phyloP scores from a whole-genome alignment of 2,888 invertebrate genomes.

The Habroteleia sp. region DNA sequence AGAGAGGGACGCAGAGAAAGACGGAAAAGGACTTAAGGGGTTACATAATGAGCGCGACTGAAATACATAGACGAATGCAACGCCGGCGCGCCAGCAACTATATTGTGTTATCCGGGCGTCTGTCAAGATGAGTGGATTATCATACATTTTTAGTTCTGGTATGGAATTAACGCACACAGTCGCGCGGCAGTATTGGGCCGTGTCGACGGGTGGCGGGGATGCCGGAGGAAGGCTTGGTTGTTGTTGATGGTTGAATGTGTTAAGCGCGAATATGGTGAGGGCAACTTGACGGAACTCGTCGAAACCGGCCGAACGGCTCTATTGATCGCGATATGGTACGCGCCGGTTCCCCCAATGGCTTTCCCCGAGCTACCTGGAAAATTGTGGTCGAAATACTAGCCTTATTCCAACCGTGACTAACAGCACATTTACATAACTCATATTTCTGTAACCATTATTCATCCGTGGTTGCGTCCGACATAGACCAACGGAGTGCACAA shows the following conservation, averaged over 20 bases:
- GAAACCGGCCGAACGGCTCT: conserved; percentile 74
- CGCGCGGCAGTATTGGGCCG: conserved; percentile 17
- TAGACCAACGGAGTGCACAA: neutral
- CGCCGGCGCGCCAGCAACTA: conserved; percentile 40
- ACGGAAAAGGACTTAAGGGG: too few relatives aligned
- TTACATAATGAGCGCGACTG: conserved; percentile 33
- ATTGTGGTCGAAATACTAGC: conserved; percentile 61
- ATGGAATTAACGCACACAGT: conserved; percentile 57
- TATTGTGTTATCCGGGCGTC: conserved; percentile 50
- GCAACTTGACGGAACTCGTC: conserved; percentile 76
- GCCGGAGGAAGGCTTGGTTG: conserved; percentile 64
- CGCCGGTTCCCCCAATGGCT: conserved; percentile 59
- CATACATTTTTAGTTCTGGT: conserved; percentile 62
- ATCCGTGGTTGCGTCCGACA: conserved; percentile 12
- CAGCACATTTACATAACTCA: conserved; percentile 51
- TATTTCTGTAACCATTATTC: conserved; percentile 53
- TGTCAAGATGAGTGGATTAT: conserved; percentile 52
- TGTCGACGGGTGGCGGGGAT: neutral
- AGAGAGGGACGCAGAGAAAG: too few relatives aligned
- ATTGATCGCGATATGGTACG: conserved; percentile 72
- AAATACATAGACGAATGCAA: conserved; percentile 22
- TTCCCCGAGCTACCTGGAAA: conserved; percentile 59
- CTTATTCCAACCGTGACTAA: conserved; percentile 52
- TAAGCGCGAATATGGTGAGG: conserved; percentile 72
- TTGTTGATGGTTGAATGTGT: conserved; percentile 70